These are phyloP conservation scores for Pelecanoides urinatrix DNA, from an alignment of 2,113 vertebrate species.

Conservation along the genomic window DNA sequence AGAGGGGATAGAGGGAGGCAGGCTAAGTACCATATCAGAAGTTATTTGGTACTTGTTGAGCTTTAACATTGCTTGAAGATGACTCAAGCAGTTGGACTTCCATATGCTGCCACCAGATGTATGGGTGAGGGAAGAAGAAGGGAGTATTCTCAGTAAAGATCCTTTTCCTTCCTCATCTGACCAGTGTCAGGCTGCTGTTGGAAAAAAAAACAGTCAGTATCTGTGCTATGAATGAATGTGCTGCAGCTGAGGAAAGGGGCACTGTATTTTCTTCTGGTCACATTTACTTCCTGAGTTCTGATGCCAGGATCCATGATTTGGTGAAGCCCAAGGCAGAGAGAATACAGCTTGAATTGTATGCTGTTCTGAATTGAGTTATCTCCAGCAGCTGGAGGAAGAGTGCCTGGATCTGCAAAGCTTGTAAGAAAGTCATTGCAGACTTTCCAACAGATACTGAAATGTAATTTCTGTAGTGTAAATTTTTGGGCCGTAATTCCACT, in stretches of 20 bases:
- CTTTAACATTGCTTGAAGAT: conserved; percentile 47
- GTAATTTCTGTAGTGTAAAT: conserved; percentile 18
- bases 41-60: conserved; percentile 52
- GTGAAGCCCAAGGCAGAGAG: background rate
- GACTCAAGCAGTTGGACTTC: conserved; percentile 43
- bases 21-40: conserved; percentile 58
- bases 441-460: background rate
- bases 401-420: background rate
- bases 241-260: background rate
- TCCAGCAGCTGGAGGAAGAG: conserved; percentile 6
- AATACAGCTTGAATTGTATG: background rate
- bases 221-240: background rate
- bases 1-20: conserved; percentile 8
- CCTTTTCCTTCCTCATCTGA: background rate
- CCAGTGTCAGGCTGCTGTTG: background rate
- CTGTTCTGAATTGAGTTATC: background rate
- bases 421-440: conserved; percentile 12
- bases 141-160: background rate
- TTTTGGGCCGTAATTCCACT: conserved; percentile 20
- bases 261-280: background rate
- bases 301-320: background rate
- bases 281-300: background rate
- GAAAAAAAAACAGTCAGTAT: background rate
- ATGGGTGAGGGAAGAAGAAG: background rate
- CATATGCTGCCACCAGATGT: conserved; percentile 12